Conservation (phyloP, 2,113 vertebrate genomes). For the Platycercus adscitus region DNA sequence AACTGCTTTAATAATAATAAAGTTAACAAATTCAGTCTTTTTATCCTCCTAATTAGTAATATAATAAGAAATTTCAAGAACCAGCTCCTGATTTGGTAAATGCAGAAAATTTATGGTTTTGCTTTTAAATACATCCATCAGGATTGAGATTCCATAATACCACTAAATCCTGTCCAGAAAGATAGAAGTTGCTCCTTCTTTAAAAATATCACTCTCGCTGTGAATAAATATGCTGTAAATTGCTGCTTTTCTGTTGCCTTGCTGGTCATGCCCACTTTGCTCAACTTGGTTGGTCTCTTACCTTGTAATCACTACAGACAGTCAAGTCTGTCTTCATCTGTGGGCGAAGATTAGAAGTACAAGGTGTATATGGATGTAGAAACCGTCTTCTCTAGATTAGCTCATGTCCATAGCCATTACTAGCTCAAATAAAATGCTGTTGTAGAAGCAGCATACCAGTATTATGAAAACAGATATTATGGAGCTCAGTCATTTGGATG, state of each 20-base stretch:
- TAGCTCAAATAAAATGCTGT: not conserved
- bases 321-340: not conserved
- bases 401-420: not conserved
- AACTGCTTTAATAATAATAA: not conserved
- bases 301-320: fast-evolving
- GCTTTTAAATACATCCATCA: not conserved
- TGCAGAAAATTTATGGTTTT: not conserved
- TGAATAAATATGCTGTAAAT: not conserved
- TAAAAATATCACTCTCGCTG: not conserved
- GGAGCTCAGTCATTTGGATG: not conserved
- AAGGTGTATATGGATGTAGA: not conserved
- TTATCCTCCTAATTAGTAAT: not conserved
- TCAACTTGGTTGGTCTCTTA: not conserved
- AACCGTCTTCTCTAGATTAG: not conserved
- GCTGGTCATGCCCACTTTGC: not conserved
- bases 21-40: not conserved
- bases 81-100: not conserved
- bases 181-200: not conserved
- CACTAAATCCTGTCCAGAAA: not conserved
- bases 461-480: not conserved
- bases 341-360: not conserved
- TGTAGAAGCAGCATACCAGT: not conserved
- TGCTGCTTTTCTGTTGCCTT: not conserved
- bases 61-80: not conserved
- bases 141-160: not conserved